A percentile compares a stretch with the other conserved stretches of the same genome.
These are phyloP conservation scores for Lycocerus yunnanus DNA, from an alignment of 2,888 invertebrate species.

Conservation along the genomic window DNA sequence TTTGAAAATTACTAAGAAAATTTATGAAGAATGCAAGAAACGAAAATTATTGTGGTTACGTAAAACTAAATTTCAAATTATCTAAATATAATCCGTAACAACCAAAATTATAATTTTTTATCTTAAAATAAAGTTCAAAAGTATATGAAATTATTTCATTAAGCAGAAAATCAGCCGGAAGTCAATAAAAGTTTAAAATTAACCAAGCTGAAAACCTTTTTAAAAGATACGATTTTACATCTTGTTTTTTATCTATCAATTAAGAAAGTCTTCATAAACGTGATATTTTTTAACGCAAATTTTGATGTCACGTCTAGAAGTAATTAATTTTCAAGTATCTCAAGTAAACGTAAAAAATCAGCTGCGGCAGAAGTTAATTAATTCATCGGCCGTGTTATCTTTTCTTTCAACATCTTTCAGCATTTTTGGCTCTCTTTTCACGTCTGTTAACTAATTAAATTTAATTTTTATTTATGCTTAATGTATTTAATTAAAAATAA, in stretches of 20 bases:
- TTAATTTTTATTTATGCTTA: slow-evolving; percentile 19
- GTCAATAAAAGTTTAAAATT: not conserved
- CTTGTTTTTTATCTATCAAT: not conserved
- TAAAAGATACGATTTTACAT: not conserved
- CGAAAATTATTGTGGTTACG: no score
- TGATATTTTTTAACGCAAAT: not conserved
- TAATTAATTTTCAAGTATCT: slow-evolving; percentile 28
- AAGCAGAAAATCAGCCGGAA: not conserved
- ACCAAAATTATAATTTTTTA: no score
- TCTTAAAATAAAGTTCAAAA: not conserved
- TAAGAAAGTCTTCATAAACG: not conserved
- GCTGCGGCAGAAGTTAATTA: slow-evolving; percentile 26
- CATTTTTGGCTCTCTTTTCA: slow-evolving; percentile 12
- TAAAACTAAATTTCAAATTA: no score
- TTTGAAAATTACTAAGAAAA: no score
- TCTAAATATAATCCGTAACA: no score
- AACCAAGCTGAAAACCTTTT: not conserved
- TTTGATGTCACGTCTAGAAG: slow-evolving; percentile 17
- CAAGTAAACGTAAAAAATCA: slow-evolving; percentile 24
- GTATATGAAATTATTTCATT: not conserved
- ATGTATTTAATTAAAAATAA: not conserved
- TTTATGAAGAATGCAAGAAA: no score
- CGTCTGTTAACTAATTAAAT: slow-evolving; percentile 21
- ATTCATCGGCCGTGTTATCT: slow-evolving; percentile 24
- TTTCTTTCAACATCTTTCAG: slow-evolving; percentile 15